Base-by-base conservation (phyloP, 2,888 invertebrate genomes). In the Euplagia quadripunctaria region DNA sequence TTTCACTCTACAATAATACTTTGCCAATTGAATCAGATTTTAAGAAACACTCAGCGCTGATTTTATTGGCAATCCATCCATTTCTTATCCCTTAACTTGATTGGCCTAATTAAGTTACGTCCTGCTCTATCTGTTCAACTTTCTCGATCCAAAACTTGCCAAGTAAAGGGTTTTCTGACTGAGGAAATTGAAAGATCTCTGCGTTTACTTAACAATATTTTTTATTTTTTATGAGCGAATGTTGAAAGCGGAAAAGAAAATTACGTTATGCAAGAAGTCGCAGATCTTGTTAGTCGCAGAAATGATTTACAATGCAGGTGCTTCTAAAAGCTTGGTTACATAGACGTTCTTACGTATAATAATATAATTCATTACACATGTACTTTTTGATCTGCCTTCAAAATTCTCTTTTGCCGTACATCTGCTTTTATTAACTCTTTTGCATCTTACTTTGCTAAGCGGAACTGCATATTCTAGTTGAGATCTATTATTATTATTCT, bases 21-120 rank as follows among this genome's bases (percentile, higher is more conserved):
- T n/a, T 64, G 16, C n/a, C 17, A 43, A 64, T 9, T 0, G 14
- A 14, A 14, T 5, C 12, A 61, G 11, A 7, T 61, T 61, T 31
- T 61, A 12, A 31, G 61, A 31, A 31, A 31, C 14, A 12, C 58
- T 31, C 31, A 31, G 61, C 20, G 6, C 12, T 61, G 1, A 2
- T 31, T 61, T 61, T 61, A 61, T 58, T 58, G 58, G 58, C 41
- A 63, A 63, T 63, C 64, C n/a, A 64, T 41, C 64, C 42, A 42
- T 41, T 61, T 61, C 61, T 61, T 14, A 20, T 61, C n/a, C 64
- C 42, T 7, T 42, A 17, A 64, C 16, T 64, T 64, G 17, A 42
- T 64, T 64, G 41, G 64, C 11, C n/a, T 64, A 64, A 64, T 64
- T 64, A 16, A 64, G 42, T 64, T 42, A 17, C 64, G 64, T n/a